phyloP scores from a whole-genome alignment of 2,888 invertebrate species.

The Zootermopsis nevadensis region DNA sequence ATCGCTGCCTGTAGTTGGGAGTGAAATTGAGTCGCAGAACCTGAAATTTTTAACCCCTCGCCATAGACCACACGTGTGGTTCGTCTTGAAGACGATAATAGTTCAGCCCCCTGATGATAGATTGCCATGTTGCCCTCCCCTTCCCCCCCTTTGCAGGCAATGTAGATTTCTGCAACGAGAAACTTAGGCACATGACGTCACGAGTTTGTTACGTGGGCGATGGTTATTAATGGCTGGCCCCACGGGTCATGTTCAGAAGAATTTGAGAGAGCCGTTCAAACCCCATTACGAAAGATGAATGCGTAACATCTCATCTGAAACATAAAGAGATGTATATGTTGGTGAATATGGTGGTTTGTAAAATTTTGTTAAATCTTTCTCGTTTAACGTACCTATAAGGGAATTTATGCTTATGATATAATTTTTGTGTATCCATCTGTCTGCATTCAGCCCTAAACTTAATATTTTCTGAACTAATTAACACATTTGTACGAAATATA shows the following conservation, averaged over 20 bases:
- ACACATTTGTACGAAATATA: too few relatives aligned
- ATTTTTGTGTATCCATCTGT: too few relatives aligned
- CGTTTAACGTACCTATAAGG: too few relatives aligned
- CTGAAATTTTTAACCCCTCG: too few relatives aligned
- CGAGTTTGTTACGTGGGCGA: constrained; percentile 35
- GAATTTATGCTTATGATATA: too few relatives aligned
- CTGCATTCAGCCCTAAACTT: too few relatives aligned
- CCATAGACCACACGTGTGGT: too few relatives aligned
- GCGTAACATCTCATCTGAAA: not conserved
- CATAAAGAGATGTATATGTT: not conserved
- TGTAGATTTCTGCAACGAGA: not conserved
- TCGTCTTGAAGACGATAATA: not conserved
- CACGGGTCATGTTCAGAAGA: constrained; percentile 47
- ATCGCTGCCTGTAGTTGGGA: too few relatives aligned
- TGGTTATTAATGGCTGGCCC: constrained; percentile 50
- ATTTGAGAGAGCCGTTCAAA: constrained; percentile 37
- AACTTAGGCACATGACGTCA: constrained; percentile 39
- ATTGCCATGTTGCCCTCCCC: constrained; percentile 17
- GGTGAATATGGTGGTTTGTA: constrained; percentile 16
- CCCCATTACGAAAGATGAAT: constrained; percentile 31
- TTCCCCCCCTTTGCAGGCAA: not conserved
- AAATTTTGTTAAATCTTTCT: constrained; percentile 1
- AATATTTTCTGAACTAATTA: too few relatives aligned
- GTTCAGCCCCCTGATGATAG: constrained; percentile 1
- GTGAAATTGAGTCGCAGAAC: too few relatives aligned